These are phyloP conservation scores for Scopus umbretta DNA, from an alignment of 2,113 vertebrate genomes.

Conservation along the genomic window DNA sequence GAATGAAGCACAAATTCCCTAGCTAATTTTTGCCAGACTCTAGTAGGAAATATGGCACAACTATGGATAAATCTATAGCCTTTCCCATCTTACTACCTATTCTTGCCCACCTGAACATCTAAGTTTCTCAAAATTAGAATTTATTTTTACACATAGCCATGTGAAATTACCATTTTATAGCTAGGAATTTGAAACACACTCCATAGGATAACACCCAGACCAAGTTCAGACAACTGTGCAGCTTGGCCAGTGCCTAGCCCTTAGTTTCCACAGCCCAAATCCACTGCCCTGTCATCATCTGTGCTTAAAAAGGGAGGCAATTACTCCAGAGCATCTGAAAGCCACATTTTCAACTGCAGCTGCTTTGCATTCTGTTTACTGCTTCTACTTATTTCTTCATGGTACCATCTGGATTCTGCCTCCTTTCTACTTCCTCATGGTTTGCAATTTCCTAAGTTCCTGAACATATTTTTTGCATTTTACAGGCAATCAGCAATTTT, in stretches of 20 bases:
- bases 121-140: not conserved
- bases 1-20: not conserved
- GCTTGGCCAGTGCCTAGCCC: not conserved
- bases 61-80: not conserved
- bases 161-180: not conserved
- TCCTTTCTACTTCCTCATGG: conserved; percentile 7
- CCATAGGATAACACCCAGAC: not conserved
- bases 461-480: not conserved
- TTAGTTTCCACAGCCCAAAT: not conserved
- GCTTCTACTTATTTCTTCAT: not conserved
- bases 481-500: conserved; percentile 12
- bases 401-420: not conserved
- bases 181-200: not conserved
- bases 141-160: not conserved
- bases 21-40: not conserved
- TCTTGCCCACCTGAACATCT: not conserved
- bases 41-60: not conserved
- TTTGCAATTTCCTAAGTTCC: not conserved
- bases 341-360: not conserved
- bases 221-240: not conserved
- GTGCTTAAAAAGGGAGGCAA: not conserved
- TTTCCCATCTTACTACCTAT: not conserved
- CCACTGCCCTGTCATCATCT: not conserved
- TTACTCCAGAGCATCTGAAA: not conserved
- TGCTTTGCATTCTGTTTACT: not conserved